phyloP scores from a whole-genome alignment of 2,888 invertebrate genomes.

The Yponomeuta sedellus region DNA sequence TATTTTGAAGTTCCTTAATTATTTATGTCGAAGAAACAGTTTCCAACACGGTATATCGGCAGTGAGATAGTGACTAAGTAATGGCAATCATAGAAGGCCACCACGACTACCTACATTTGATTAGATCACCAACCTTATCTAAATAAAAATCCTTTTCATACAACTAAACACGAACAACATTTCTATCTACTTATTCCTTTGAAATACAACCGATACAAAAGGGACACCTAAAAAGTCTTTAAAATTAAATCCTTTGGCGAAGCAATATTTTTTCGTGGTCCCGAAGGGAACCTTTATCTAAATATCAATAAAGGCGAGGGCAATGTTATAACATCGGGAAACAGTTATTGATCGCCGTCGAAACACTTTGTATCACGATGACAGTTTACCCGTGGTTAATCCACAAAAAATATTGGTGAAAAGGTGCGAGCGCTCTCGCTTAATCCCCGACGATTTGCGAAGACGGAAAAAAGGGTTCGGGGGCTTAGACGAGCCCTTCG shows the following conservation, averaged over 20 bases:
- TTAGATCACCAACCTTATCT: no score
- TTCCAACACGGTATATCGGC: no score
- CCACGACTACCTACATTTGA: no score
- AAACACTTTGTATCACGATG: conserved; percentile 55
- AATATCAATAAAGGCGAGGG: conserved; percentile 40
- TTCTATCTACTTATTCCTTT: not conserved
- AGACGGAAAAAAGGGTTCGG: conserved; percentile 70
- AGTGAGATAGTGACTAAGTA: no score
- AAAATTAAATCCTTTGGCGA: conserved; percentile 15
- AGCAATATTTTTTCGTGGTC: conserved; percentile 28
- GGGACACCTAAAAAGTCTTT: not conserved
- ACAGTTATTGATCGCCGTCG: conserved; percentile 47
- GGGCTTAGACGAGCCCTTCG: conserved; percentile 16
- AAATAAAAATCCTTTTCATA: no score
- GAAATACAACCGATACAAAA: not conserved
- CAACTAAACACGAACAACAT: not conserved
- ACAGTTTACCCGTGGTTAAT: conserved; percentile 53
- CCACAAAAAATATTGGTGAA: conserved; percentile 64
- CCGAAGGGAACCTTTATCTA: conserved; percentile 35
- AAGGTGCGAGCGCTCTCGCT: conserved; percentile 65
- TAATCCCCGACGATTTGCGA: conserved; percentile 72
- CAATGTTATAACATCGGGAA: conserved; percentile 41
- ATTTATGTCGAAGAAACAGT: no score
- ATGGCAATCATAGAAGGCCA: no score
- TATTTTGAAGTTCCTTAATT: no score